phyloP scores from a whole-genome alignment of 2,113 vertebrate genomes.

The Crotophaga sulcirostris region DNA sequence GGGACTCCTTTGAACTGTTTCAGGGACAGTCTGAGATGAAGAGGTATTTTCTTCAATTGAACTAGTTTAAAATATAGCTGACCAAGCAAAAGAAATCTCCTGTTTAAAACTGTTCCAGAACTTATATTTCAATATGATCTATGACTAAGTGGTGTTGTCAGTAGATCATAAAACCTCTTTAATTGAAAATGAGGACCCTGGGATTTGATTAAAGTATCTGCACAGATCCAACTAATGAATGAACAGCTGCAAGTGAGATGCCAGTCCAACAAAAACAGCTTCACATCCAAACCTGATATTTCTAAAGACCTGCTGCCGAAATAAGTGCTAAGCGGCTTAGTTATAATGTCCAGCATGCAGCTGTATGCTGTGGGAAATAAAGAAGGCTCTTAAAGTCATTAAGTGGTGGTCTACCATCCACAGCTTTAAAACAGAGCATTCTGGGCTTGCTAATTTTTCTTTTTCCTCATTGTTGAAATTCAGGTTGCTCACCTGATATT shows the following conservation, averaged over 20 bases:
- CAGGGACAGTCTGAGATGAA: neutral
- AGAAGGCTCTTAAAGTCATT: neutral
- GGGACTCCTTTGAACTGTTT: neutral
- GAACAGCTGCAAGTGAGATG: neutral
- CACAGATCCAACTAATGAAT: neutral
- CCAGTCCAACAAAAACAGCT: neutral
- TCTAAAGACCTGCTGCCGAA: neutral
- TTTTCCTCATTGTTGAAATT: neutral
- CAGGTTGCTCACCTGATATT: neutral
- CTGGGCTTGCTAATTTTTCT: neutral
- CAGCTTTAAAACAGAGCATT: neutral
- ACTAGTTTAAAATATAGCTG: slow-evolving; percentile 9
- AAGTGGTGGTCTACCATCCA: neutral
- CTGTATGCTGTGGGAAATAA: neutral
- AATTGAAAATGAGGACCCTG: neutral
- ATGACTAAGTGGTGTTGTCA: neutral
- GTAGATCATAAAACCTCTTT: neutral
- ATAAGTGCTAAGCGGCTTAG: neutral
- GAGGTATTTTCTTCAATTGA: neutral
- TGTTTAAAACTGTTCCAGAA: neutral
- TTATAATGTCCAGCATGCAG: neutral
- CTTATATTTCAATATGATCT: neutral
- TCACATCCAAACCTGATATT: neutral
- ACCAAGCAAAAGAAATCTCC: neutral
- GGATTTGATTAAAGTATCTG: neutral